Base-by-base conservation (phyloP, 2,888 invertebrate genomes). In the Stenoptilia bipunctidactyla region DNA sequence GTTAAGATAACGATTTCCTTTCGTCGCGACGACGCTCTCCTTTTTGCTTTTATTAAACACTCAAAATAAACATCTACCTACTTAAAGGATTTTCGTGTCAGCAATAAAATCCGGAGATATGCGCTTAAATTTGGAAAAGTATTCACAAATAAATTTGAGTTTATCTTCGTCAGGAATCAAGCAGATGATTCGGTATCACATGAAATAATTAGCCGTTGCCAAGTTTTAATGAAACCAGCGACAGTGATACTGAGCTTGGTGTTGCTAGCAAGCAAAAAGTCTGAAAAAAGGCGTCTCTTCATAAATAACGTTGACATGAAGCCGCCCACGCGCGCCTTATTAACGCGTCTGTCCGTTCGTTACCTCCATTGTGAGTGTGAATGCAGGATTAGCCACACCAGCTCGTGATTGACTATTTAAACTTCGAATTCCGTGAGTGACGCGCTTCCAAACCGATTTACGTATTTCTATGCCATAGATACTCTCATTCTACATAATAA, bases 221-320 rank as follows among this genome's bases (percentile, higher is more conserved):
- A 20, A 12, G 30, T 30, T 30, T 30, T 30, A 9, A 13, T 12
- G 15, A 15, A 13, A 14, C 25, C 27, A 8, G n/a, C 15, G 20
- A 25, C n/a, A n/a, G 20, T 20, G 35, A 30, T n/a, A 4, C 30
- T 9, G n/a, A n/a, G 40, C 45, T 41, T 48, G 50, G 56, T 57
- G 59, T 61, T 64, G 61, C 64, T 55, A 61, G 53, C 52, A 45
- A 54, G 65, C 53, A 67, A 68, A 63, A 64, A 58, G 48, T 52
- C 40, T 56, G 54, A 61, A 67, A 65, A 66, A 69, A 65, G 61
- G 59, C n/a, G n/a, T 65, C 53, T 61, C 66, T 64, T 77, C 73
- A 80, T 82, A 80, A 83, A 82, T 80, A 79, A 76, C 70, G 74
- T 75, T 75, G 79, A 80, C 80, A 76, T 70, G 71, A 67, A 70